Percentiles rank a stretch among this genome's conserved stretches.
These are phyloP conservation scores for Nomada flava DNA, from an alignment of 2,888 invertebrate species.

Conservation along the genomic window DNA sequence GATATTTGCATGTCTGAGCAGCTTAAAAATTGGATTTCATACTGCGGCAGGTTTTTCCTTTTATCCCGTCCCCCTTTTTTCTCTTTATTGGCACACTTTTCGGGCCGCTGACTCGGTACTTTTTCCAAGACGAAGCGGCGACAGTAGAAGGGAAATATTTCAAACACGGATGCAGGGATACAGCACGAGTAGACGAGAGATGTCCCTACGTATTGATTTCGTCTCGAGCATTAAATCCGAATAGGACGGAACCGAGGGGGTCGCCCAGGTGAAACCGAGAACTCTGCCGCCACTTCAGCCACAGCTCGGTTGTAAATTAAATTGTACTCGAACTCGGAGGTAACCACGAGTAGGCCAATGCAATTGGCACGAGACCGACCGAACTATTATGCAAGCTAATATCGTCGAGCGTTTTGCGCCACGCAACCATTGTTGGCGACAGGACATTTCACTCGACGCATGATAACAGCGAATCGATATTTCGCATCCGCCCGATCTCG, in stretches of 20 bases:
- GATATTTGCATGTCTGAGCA: conserved; percentile 40
- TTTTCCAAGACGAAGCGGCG: conserved; percentile 32
- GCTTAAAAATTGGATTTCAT: conserved; percentile 46
- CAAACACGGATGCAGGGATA: conserved; percentile 33
- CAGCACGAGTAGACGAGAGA: conserved; percentile 57
- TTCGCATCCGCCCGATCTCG: not conserved
- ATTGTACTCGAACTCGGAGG: conserved; percentile 52
- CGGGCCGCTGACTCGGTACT: conserved; percentile 28
- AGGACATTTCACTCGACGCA: conserved; percentile 9
- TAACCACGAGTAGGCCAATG: conserved; percentile 56
- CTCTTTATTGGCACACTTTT: conserved; percentile 60
- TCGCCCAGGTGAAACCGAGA: conserved; percentile 63
- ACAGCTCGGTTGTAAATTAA: conserved; percentile 61
- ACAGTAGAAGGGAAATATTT: conserved; percentile 1
- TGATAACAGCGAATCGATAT: conserved; percentile 1
- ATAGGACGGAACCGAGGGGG: conserved; percentile 63
- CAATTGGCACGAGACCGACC: conserved; percentile 56
- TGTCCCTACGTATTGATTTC: conserved; percentile 75
- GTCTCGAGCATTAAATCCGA: conserved; percentile 73
- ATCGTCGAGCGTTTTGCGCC: conserved; percentile 44
- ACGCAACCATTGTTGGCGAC: conserved; percentile 44
- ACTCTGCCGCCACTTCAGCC: conserved; percentile 33
- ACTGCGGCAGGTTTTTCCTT: conserved; percentile 9
- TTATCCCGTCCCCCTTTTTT: conserved; percentile 11
- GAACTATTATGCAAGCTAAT: conserved; percentile 63